Evolutionary conservation across 1,140 invertebrate species (phyloP), one percentile per base, ranked within the genome.

Genomic region (Dolichoris vasculosae): DNA sequence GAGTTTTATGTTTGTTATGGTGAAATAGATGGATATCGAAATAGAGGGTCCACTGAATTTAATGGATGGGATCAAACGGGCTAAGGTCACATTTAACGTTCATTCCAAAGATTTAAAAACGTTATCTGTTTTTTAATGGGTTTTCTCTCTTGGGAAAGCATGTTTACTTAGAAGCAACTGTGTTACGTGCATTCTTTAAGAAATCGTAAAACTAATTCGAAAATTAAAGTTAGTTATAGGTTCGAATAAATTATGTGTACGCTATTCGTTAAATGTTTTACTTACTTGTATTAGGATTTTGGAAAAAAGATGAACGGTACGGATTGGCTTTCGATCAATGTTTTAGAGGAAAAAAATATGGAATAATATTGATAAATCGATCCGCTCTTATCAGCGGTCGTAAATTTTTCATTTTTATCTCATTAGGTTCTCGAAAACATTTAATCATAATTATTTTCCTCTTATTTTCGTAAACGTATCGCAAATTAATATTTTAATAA

Each of bases 401-500:
- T 30, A 69, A 38, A 23, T 32, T 20, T 69, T 38, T 69, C 67
- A 3, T 15, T 30, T 4, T 35, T 15, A 2, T 35, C 35, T 1
- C 67, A 69, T 23, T 59, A 26, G 1, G 3, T 59, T 26, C 23
- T 9, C 6, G 32, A 69, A 69, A 38, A 4, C 35, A 38, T 23
- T 69, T 23, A 38, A 69, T 40, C 23, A 23, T 23, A 69, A 69
- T 6, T 38, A 8, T 15, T 32, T 69, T 35, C 64, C 67, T 13
- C 3, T 69, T 38, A 17, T 23, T 38, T 69, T 30, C 35, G 15
- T 1, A 20, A 32, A 67, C 38, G 9, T 73, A 38, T 26, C 40
- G 69, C 38, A 43, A 69, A 69, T 73, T 73, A 43, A 73, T 73
- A 73, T 38, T 73, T 73, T 38, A 73, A n/a, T 43, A 43, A 17